phyloP scores from a whole-genome alignment of 2,888 invertebrate species.

The Ceraclea dissimilis region DNA sequence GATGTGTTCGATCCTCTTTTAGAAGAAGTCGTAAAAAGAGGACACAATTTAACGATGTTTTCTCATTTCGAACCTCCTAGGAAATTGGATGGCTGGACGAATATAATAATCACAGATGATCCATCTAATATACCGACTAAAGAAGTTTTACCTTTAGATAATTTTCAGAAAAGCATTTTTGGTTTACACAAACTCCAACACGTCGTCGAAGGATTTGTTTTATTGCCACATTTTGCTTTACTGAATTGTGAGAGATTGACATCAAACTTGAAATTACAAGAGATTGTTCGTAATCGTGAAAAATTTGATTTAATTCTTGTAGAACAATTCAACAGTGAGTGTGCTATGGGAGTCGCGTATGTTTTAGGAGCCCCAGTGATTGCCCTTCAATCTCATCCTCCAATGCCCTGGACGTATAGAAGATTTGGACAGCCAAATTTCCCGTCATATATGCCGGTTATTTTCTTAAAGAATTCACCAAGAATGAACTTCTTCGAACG shows the following conservation, averaged over 20 bases:
- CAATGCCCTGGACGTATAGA: conserved; percentile 50
- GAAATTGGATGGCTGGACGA: conserved; percentile 26
- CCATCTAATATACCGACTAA: background rate
- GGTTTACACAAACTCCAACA: background rate
- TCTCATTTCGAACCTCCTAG: conserved; percentile 37
- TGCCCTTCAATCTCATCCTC: conserved; percentile 46
- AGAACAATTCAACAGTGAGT: conserved; percentile 58
- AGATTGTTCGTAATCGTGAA: conserved; percentile 11
- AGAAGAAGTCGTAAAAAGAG: conserved; percentile 36
- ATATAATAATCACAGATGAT: background rate
- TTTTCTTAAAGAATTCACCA: conserved; percentile 31
- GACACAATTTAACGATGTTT: conserved; percentile 43
- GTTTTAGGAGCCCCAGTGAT: conserved; percentile 51
- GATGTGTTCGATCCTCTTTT: conserved; percentile 42
- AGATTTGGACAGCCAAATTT: conserved; percentile 44
- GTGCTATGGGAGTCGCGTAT: conserved; percentile 53
- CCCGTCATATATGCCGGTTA: conserved; percentile 41
- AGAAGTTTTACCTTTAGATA: background rate
- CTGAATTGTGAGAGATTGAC: background rate
- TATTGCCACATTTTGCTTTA: background rate
- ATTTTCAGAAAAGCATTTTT: background rate
- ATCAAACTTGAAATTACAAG: background rate
- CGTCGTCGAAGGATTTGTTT: background rate
- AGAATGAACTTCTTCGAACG: conserved; percentile 39
- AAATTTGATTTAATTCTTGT: conserved; percentile 57